A percentile compares a stretch with the other conserved stretches of the same genome.
Evolutionary conservation across 1,140 invertebrate genomes (phyloP).

Genomic region (Diabrotica virgifera): DNA sequence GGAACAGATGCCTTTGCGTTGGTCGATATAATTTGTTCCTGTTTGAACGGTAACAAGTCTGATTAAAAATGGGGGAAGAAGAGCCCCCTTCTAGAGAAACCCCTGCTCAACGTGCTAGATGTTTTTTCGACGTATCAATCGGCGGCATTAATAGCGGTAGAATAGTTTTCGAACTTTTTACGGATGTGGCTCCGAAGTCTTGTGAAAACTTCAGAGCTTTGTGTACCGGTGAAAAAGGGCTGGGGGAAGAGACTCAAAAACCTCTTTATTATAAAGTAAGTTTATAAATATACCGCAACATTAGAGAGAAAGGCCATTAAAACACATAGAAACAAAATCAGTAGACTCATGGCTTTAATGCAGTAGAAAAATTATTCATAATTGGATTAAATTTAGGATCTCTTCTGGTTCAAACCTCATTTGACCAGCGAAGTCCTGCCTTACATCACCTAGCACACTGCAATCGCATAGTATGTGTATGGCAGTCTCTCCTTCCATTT

Average conservation of each 20-base stretch:
- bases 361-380: too few relatives aligned
- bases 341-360: background rate
- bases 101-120: slow-evolving; percentile 56
- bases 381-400: too few relatives aligned
- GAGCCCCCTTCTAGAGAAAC: slow-evolving; percentile 1
- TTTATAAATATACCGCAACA: background rate
- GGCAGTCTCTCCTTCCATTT: too few relatives aligned
- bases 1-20: too few relatives aligned
- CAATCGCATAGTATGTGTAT: too few relatives aligned
- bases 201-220: slow-evolving; percentile 91
- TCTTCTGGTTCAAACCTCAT: too few relatives aligned
- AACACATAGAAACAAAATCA: too few relatives aligned
- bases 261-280: slow-evolving; percentile 67
- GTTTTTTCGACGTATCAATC: slow-evolving; percentile 91
- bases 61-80: background rate
- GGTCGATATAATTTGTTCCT: too few relatives aligned
- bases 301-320: too few relatives aligned
- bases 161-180: slow-evolving; percentile 92
- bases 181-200: slow-evolving; percentile 89
- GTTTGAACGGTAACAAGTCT: too few relatives aligned
- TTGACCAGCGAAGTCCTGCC: too few relatives aligned
- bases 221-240: slow-evolving; percentile 85
- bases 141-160: slow-evolving; percentile 83
- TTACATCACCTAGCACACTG: too few relatives aligned
- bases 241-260: slow-evolving; percentile 70